These are phyloP conservation scores for Pemphredon lugubris DNA, from an alignment of 2,888 invertebrate genomes.

Conservation along the genomic window DNA sequence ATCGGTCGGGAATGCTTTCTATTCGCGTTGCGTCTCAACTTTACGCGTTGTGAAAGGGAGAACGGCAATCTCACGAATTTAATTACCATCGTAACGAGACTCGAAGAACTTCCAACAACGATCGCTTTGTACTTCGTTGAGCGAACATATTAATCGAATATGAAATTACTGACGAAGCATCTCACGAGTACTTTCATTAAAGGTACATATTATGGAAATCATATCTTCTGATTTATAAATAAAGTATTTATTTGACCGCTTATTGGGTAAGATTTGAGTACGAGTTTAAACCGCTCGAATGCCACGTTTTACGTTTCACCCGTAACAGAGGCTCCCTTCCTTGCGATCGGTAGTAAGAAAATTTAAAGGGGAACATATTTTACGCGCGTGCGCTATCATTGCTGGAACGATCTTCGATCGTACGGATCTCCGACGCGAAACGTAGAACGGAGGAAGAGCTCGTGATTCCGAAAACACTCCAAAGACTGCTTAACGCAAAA, in stretches of 20 bases:
- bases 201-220: too few species aligned
- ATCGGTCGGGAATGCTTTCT: slow-evolving; percentile 57
- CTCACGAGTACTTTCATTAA: too few species aligned
- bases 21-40: slow-evolving; percentile 38
- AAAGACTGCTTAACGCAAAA: slow-evolving; percentile 23
- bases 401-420: slow-evolving; percentile 4
- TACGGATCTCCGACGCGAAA: neutral
- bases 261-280: too few species aligned
- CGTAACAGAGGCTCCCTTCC: too few species aligned
- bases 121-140: neutral
- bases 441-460: slow-evolving; percentile 1
- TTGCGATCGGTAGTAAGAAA: too few species aligned
- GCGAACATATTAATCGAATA: neutral
- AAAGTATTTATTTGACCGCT: too few species aligned
- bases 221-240: too few species aligned
- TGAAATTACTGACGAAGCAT: too few species aligned
- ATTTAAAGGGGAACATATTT: too few species aligned
- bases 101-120: slow-evolving; percentile 21
- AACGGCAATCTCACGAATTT: slow-evolving; percentile 3
- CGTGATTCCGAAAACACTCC: neutral
- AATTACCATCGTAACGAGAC: neutral
- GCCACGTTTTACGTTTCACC: too few species aligned
- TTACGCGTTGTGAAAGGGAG: slow-evolving; percentile 34
- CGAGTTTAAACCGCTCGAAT: too few species aligned
- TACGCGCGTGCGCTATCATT: too few species aligned